These are phyloP conservation scores for Corythaixoides concolor DNA, from an alignment of 2,113 vertebrate genomes.

Conservation along the genomic window DNA sequence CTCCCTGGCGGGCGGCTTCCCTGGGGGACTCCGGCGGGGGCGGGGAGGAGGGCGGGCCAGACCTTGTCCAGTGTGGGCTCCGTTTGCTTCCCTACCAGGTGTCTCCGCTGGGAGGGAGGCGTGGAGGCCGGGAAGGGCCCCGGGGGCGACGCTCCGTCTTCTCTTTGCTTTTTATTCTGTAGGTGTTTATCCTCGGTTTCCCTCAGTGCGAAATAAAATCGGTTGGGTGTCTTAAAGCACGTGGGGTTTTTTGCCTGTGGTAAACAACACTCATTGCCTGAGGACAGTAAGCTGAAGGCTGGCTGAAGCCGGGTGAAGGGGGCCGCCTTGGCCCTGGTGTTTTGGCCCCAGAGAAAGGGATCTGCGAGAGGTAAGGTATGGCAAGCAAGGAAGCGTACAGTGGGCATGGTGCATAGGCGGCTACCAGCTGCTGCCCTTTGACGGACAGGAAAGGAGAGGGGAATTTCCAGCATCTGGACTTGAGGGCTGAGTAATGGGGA, in stretches of 20 bases:
- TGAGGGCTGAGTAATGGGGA: background rate
- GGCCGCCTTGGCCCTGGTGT: background rate
- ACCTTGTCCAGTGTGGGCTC: background rate
- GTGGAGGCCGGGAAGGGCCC: background rate
- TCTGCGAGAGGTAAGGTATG: background rate
- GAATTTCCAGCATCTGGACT: background rate
- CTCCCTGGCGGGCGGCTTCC: background rate
- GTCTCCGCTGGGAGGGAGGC: background rate
- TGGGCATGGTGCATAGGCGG: rapidly evolving
- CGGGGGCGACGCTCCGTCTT: background rate
- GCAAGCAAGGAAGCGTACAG: background rate
- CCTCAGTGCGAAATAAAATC: background rate
- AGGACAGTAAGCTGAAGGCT: background rate
- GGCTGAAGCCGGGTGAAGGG: background rate
- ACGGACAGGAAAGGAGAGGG: background rate
- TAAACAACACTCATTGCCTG: rapidly evolving
- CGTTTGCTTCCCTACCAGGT: background rate
- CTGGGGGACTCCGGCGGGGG: background rate
- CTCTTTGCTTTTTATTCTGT: background rate
- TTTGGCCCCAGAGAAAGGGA: background rate
- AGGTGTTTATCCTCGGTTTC: background rate
- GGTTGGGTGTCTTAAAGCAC: background rate
- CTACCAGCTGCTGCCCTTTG: background rate
- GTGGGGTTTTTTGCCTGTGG: background rate
- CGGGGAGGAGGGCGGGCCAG: no score